Base-by-base conservation (phyloP, 2,888 invertebrate species). In the Tachystola acroxantha region DNA sequence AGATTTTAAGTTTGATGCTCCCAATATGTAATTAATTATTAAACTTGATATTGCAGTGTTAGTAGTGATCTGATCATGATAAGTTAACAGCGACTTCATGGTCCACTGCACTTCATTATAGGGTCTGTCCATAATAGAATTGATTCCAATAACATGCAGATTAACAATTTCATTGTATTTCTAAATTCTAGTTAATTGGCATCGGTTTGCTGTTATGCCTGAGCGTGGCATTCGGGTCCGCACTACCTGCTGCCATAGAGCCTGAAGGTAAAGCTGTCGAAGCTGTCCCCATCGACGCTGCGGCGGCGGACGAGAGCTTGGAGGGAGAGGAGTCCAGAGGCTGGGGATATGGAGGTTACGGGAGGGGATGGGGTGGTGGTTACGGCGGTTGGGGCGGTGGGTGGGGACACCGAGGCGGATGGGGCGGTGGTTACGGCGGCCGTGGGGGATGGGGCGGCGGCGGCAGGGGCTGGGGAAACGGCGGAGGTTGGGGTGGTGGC, bases 181-280 rank as follows among this genome's bases (percentile, higher is more conserved):
- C n/a, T 25, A 30, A 2, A 9, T 63, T 60, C 0, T 58, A 81
- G 80, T 35, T 68, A 11, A 29, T 70, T 16, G 61, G 49, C 40
- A 37, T 64, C 7, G 53, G 55, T 30, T 42, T 79, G 20, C 36
- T 78, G 10, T n/a, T 70, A 31, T 72, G 69, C 55, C 58, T 53
- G 10, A 62, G 61, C 47, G 26, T 66, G 42, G 74, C 72, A 10
- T 70, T 64, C 46, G 58, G 62, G 0, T 48, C 57, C 25, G 68
- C 68, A 14, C 32, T 70, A 9, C 73, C 75, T 0, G 43, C 48
- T 32, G 20, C 20, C n/a, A 43, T 0, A 51, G 53, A 3, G 39
- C 40, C 32, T 47, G 53, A 0, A 45, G 46, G 1, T 52, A 50
- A 9, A 12, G 19, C 51, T n/a, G 24, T 4, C 9, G 24, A n/a